Evolutionary conservation across 2,797 vertebrate species (phyloP).

Genomic region (Silurus aristotelis): DNA sequence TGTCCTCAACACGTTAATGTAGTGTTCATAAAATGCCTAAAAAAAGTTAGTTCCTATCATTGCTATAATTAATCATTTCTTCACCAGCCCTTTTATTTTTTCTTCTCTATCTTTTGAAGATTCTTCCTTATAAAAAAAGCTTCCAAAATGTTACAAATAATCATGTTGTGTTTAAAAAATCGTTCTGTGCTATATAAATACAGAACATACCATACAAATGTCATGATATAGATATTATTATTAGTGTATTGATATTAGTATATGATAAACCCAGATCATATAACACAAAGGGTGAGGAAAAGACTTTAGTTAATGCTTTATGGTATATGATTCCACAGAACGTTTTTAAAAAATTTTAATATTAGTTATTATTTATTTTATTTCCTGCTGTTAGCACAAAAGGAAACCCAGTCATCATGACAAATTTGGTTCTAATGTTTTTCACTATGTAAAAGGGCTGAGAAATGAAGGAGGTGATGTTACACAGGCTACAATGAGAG

Average conservation of each 20-base stretch:
- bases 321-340: background rate
- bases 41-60: background rate
- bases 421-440: background rate
- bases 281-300: background rate
- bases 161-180: too few relatives aligned
- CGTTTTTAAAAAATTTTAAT: background rate
- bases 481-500: constrained; percentile 12
- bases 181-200: background rate
- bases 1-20: background rate
- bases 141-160: background rate
- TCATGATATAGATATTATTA: background rate
- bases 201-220: background rate
- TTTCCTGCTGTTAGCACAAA: background rate
- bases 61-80: background rate
- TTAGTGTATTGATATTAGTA: background rate
- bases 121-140: background rate
- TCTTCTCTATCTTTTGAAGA: background rate
- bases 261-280: background rate
- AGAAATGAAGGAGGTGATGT: constrained; percentile 24
- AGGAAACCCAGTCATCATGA: background rate
- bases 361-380: background rate
- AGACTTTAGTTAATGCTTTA: background rate
- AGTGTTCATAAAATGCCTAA: background rate
- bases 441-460: background rate
- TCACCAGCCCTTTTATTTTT: background rate